Evolutionary conservation across 2,888 invertebrate genomes (phyloP), one percentile per base, ranked within the genome.

Genomic region (Xestoiulus laeticollis): DNA sequence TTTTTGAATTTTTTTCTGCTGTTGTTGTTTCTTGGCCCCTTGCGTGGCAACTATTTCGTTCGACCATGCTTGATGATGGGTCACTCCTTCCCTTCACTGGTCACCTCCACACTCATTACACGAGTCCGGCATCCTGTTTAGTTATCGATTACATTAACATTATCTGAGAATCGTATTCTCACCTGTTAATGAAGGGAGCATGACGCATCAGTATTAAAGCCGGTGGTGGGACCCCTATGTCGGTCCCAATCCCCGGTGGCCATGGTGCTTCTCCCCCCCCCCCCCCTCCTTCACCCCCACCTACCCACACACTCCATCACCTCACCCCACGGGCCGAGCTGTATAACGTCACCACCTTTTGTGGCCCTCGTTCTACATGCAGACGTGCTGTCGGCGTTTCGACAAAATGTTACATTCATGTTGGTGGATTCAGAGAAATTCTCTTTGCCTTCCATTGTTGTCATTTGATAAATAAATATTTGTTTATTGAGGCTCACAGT

Each of bases 121-220:
- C 82, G 82, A 82, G 26, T 48, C 14, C 48, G 48, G 82, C 82
- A 82, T 82, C 82, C 82, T 82, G 82, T 82, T 82, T 82, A 32
- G 82, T 82, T 82, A 82, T 82, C 82, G 82, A 82, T 82, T 82
- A 82, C 82, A 82, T 82, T 26, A 82, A 26, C 82, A 82, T 82
- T 82, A 82, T 82, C 82, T 82, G 30, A 14, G 30, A 26, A 82
- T 82, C 82, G 32, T 14, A 32, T 82, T 82, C 82, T 82, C 82
- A 82, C 82, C 82, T 82, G 82, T 82, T 82, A 82, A 82, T 82
- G 82, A 82, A 82, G 82, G 82, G 30, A 32, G 82, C 82, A 82
- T 82, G 82, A 82, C 82, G 82, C 82, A 82, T 26, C 82, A 32
- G 14, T 19, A n/a, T n/a, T 82, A n/a, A n/a, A 32, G 30, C 48